phyloP scores from a whole-genome alignment of 2,113 vertebrate genomes.

The Thermophis baileyi region DNA sequence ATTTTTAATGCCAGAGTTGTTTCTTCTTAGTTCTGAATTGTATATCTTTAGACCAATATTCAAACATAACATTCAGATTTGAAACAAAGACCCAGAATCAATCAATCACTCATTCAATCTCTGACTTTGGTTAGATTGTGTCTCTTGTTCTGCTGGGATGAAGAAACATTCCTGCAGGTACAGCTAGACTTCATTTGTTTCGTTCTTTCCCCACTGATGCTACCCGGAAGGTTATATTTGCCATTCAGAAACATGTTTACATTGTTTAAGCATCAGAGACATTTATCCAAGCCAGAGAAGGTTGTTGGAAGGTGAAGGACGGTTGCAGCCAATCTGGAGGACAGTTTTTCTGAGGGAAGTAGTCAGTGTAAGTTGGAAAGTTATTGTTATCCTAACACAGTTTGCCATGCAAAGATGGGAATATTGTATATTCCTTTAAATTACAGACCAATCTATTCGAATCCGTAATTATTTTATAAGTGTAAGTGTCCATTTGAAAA shows the following conservation, averaged over 20 bases:
- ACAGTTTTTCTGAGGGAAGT: slow-evolving; percentile 25
- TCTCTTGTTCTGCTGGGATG: slow-evolving; percentile 15
- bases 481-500: slow-evolving; percentile 69
- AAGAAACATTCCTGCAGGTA: slow-evolving; percentile 26
- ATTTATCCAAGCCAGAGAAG: slow-evolving; percentile 34
- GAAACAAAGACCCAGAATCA: neutral
- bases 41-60: neutral
- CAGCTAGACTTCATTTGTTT: slow-evolving; percentile 30
- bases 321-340: slow-evolving; percentile 21
- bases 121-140: slow-evolving; percentile 33
- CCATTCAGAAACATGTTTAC: slow-evolving; percentile 10
- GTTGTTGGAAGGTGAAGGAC: slow-evolving; percentile 4
- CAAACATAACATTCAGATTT: neutral
- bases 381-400: slow-evolving; percentile 67
- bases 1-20: neutral
- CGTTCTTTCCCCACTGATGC: slow-evolving; percentile 27
- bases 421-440: slow-evolving; percentile 65
- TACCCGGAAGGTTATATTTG: slow-evolving; percentile 41
- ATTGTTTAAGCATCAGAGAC: slow-evolving; percentile 9
- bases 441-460: slow-evolving; percentile 74
- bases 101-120: neutral
- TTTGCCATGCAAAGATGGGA: slow-evolving; percentile 59
- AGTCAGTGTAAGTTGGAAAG: slow-evolving; percentile 52
- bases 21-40: neutral
- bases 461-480: slow-evolving; percentile 73